A percentile compares a stretch with the other conserved stretches of the same genome.
Evolutionary conservation across 2,797 vertebrate species (phyloP).

Genomic region (Oceanodroma leucorhoa): DNA sequence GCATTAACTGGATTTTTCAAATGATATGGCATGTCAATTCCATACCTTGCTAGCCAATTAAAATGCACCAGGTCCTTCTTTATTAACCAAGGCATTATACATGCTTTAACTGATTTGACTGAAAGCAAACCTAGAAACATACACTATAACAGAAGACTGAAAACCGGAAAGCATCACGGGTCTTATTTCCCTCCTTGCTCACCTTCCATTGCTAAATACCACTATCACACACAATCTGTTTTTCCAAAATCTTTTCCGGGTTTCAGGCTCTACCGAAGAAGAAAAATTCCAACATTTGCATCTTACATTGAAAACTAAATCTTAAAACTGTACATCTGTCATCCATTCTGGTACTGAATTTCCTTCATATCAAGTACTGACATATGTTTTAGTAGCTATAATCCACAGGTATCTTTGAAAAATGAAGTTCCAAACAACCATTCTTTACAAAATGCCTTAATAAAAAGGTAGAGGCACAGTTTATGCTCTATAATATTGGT

Average conservation of each 20-base stretch:
- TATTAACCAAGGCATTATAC: conserved; percentile 49
- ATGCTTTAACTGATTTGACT: background rate
- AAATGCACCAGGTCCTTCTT: background rate
- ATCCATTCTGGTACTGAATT: background rate
- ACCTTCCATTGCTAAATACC: background rate
- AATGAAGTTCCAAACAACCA: background rate
- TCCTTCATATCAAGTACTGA: background rate
- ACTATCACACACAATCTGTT: background rate
- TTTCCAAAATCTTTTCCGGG: background rate
- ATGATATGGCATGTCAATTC: background rate
- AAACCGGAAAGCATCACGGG: background rate
- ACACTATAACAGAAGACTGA: background rate
- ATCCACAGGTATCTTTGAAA: conserved; percentile 61
- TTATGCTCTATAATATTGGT: background rate
- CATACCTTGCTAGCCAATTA: background rate
- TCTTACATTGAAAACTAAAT: background rate
- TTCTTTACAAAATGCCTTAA: conserved; percentile 1
- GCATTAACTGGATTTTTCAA: conserved; percentile 51
- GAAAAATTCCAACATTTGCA: background rate
- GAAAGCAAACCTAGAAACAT: background rate
- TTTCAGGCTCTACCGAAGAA: conserved; percentile 20
- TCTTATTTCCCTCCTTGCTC: background rate
- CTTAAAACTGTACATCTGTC: background rate
- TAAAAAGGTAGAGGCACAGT: background rate
- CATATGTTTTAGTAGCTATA: conserved; percentile 44